Evolutionary conservation across 2,888 invertebrate species (phyloP).

Genomic region (Melinaea marsaeus): DNA sequence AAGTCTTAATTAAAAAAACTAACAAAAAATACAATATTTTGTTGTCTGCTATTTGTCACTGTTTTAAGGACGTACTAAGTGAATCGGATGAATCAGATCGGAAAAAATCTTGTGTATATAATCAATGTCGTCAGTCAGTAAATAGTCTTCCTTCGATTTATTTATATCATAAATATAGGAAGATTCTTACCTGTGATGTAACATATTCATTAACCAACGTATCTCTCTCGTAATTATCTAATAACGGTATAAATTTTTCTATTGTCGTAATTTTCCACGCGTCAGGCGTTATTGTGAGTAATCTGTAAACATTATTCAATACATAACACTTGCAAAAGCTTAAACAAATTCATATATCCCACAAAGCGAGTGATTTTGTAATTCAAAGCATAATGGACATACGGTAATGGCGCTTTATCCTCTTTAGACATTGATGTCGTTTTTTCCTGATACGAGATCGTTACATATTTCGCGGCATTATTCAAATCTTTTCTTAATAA

Average conservation of each 20-base stretch:
- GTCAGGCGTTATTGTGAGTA: conserved; percentile 80
- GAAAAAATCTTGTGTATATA: too few species aligned
- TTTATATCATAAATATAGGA: too few species aligned
- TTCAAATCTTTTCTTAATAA: conserved; percentile 84
- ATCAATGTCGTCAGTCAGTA: too few species aligned
- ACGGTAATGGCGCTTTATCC: conserved; percentile 88
- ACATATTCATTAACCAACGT: conserved; percentile 86
- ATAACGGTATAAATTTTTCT: conserved; percentile 82
- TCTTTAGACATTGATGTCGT: conserved; percentile 82
- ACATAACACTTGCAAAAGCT: too few species aligned
- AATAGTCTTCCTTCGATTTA: too few species aligned
- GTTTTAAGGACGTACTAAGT: too few species aligned
- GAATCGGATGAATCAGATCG: too few species aligned
- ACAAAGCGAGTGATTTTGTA: too few species aligned
- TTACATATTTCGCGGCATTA: conserved; percentile 84
- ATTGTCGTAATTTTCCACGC: conserved; percentile 85
- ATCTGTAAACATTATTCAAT: conserved; percentile 65
- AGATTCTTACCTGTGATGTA: conserved; percentile 74
- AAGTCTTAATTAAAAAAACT: too few species aligned
- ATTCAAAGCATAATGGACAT: conserved; percentile 53
- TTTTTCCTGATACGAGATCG: conserved; percentile 84
- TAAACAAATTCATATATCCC: too few species aligned
- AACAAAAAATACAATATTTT: too few species aligned
- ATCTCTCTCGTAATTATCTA: conserved; percentile 91
- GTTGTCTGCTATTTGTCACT: too few species aligned